These are phyloP conservation scores for Lampris incognitus DNA, from an alignment of 2,113 vertebrate genomes.

Conservation along the genomic window DNA sequence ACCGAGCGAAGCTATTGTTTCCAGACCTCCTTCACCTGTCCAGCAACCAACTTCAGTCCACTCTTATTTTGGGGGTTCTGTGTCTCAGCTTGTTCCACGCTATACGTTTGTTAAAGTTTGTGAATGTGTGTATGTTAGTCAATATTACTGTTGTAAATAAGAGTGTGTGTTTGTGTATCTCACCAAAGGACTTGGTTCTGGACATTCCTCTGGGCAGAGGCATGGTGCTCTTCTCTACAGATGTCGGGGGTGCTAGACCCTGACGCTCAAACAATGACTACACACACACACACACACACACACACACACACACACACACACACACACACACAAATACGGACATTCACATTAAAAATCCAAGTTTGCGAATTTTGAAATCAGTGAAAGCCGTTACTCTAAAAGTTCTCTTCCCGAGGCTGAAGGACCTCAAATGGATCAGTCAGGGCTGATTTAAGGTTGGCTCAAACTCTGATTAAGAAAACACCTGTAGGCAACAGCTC, in stretches of 20 bases:
- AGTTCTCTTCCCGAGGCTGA: too few relatives aligned
- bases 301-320: conserved; percentile 17
- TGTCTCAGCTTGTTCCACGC: too few relatives aligned
- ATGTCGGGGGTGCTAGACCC: conserved; percentile 86
- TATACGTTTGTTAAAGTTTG: neutral
- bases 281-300: conserved; percentile 34
- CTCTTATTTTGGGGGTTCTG: too few relatives aligned
- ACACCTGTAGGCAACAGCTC: too few relatives aligned
- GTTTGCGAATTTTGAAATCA: too few relatives aligned
- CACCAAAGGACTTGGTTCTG: conserved; percentile 96
- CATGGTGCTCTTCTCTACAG: conserved; percentile 89
- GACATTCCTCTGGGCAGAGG: conserved; percentile 93
- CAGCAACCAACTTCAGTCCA: too few relatives aligned
- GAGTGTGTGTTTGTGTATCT: conserved; percentile 33
- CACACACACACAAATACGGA: neutral
- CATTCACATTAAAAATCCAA: neutral
- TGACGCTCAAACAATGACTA: conserved; percentile 95
- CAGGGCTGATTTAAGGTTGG: too few relatives aligned
- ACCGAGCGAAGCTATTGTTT: too few relatives aligned
- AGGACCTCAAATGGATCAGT: too few relatives aligned
- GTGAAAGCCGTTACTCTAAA: too few relatives aligned
- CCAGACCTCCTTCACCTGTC: too few relatives aligned
- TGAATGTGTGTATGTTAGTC: conserved; percentile 12
- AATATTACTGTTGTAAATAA: neutral
- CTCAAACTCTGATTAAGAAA: too few relatives aligned